Evolutionary conservation across 2,113 vertebrate species (phyloP).

Genomic region (Leuciscus idus): DNA sequence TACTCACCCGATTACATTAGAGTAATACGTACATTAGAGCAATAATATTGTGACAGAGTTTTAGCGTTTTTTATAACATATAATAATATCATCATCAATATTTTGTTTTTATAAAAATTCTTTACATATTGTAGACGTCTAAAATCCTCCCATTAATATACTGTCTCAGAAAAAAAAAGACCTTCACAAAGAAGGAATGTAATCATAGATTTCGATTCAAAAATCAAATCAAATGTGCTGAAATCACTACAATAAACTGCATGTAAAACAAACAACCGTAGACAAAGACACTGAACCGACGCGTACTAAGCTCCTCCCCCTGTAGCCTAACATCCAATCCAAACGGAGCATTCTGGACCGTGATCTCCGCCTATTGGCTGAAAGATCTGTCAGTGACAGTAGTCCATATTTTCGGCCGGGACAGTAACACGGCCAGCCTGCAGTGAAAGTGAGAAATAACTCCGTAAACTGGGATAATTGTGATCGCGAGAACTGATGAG

Average conservation of each 20-base stretch:
- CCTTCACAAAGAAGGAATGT: background rate
- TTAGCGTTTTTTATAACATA: too few relatives aligned
- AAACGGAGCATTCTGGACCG: background rate
- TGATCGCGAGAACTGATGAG: slow-evolving; percentile 7
- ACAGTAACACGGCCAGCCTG: slow-evolving; percentile 22
- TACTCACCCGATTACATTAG: background rate
- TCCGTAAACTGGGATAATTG: slow-evolving; percentile 10
- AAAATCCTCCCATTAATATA: background rate
- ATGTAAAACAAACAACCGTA: slow-evolving; percentile 4
- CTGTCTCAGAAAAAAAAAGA: background rate
- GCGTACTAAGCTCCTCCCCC: slow-evolving; percentile 26
- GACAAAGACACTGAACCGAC: slow-evolving; percentile 50
- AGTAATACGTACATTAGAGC: background rate
- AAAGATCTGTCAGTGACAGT: slow-evolving; percentile 33
- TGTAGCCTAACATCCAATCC: background rate
- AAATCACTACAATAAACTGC: slow-evolving; percentile 44
- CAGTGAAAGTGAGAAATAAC: slow-evolving; percentile 39
- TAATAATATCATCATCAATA: background rate
- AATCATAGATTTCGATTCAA: background rate
- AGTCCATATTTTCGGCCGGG: slow-evolving; percentile 47
- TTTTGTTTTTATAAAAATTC: background rate
- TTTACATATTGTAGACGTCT: background rate
- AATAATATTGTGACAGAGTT: background rate
- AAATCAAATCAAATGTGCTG: background rate
- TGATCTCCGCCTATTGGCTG: slow-evolving; percentile 40